Evolutionary conservation across 2,113 vertebrate genomes (phyloP).

Genomic region (Pelobates fuscus): DNA sequence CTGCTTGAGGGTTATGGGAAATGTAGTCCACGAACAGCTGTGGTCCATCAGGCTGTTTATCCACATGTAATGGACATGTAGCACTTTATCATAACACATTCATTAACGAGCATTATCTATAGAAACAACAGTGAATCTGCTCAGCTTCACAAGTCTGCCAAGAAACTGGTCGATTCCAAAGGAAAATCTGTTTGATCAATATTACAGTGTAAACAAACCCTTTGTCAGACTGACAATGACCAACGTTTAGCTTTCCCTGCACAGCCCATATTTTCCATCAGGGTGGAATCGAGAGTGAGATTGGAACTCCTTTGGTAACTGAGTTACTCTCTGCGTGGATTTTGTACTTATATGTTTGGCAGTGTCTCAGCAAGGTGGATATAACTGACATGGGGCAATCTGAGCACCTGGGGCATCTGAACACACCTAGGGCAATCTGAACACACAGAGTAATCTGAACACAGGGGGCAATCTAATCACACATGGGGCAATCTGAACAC

Average conservation of each 20-base stretch:
- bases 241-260: not conserved
- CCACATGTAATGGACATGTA: too few relatives aligned
- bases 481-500: too few relatives aligned
- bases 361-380: not conserved
- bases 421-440: too few relatives aligned
- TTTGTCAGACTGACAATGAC: not conserved
- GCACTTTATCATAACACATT: not conserved
- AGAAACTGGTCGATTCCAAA: not conserved
- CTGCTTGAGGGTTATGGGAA: too few relatives aligned
- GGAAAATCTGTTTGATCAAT: constrained; percentile 1
- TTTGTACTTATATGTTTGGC: not conserved
- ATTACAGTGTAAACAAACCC: not conserved
- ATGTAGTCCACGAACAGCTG: too few relatives aligned
- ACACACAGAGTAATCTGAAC: too few relatives aligned
- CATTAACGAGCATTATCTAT: not conserved
- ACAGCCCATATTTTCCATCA: not conserved
- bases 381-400: not conserved
- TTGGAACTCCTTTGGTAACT: not conserved
- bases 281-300: not conserved
- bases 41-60: too few relatives aligned
- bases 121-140: not conserved
- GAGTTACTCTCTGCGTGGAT: not conserved
- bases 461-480: too few relatives aligned
- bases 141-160: not conserved
- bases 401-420: not conserved